Evolutionary conservation across 1,140 invertebrate genomes (phyloP), one percentile per base, ranked within the genome.

Genomic region (Aphelinus certus): DNA sequence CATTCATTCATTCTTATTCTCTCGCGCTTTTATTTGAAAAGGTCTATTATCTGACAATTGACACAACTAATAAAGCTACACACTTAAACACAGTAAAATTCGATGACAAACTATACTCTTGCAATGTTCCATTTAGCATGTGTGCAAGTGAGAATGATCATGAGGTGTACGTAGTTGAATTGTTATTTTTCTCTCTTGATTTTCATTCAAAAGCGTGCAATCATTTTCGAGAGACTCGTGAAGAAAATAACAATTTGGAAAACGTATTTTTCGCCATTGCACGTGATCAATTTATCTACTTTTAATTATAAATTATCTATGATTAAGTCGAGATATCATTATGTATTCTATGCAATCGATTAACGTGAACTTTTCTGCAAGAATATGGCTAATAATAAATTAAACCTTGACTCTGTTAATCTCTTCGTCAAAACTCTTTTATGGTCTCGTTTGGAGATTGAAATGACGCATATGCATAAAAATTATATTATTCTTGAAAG

Each of bases 61-160:
- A 68, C 58, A 74, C 72, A 48, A 68, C 65, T 68, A 74, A 63
- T 74, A 74, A 74, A 74, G 72, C 65, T 75, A 64, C 61, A 64
- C 66, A 64, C 61, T n/a, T 58, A 70, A 75, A 66, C 73, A 70
- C 51, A 68, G 48, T 66, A 66, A 26, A 68, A 49, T 65, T 73
- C 55, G 64, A 73, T 64, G 56, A 65, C 63, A 67, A 73, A 71
- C 26, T 60, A 74, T 74, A 74, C 63, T 68, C 68, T 64, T 74
- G 60, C 72, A n/a, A 63, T 74, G 72, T 60, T 57, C 60, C 72
- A 74, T 56, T 4, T 74, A 55, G n/a, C 6, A 9, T 56, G 4
- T 45, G 69, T 63, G 73, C 66, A 70, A 61, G 66, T 75, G 73
- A 69, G 57, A 69, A 70, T 56, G 73, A 69, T 58, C 26, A 64